Percentiles rank a stretch among this genome's conserved stretches.
phyloP scores from a whole-genome alignment of 2,113 vertebrate genomes.

The Cyanocitta stelleri region DNA sequence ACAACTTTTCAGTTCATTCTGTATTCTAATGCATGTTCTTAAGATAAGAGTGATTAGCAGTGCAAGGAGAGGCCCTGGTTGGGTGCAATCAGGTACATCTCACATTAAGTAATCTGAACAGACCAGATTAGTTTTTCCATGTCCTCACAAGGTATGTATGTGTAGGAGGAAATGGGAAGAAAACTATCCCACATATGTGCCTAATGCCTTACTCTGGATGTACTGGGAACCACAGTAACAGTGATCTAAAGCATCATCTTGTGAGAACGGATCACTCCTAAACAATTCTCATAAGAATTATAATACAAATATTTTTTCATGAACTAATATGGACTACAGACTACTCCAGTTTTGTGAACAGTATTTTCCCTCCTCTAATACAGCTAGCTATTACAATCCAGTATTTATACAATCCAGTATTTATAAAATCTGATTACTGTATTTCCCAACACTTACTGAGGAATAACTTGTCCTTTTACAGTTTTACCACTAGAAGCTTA shows the following conservation, averaged over 20 bases:
- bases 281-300: neutral
- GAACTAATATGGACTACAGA: neutral
- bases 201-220: neutral
- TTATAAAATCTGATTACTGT: neutral
- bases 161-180: neutral
- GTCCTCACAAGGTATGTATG: neutral
- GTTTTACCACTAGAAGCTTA: neutral
- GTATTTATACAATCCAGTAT: neutral
- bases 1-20: conserved; percentile 1
- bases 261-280: neutral
- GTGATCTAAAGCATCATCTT: neutral
- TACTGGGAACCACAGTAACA: neutral
- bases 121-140: conserved; percentile 40
- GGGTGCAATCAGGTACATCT: neutral
- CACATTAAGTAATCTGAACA: conserved; percentile 5
- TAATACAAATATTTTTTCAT: neutral
- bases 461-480: conserved; percentile 32
- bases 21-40: neutral
- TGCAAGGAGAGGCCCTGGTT: conserved; percentile 29
- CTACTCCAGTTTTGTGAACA: neutral
- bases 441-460: neutral
- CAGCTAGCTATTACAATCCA: neutral
- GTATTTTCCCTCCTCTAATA: neutral
- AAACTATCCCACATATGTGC: neutral
- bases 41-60: conserved; percentile 5